Conservation (phyloP, 1,140 invertebrate species). For the Drosophila sucinea region DNA sequence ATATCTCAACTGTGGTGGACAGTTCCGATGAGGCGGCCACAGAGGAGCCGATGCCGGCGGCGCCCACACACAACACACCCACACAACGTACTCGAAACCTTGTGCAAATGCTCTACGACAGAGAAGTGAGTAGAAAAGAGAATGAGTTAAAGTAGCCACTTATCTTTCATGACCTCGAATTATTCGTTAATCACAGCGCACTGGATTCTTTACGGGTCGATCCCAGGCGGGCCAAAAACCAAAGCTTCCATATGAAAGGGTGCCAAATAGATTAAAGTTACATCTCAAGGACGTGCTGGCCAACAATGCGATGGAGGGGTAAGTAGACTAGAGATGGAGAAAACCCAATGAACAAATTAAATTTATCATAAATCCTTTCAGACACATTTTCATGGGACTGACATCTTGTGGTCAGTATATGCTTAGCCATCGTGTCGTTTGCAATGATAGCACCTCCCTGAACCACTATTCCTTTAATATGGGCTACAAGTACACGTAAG, state of each 20-base stretch:
- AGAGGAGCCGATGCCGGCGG: constrained; percentile 47
- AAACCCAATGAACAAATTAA: not conserved
- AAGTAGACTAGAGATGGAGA: constrained; percentile 13
- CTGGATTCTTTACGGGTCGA: constrained; percentile 62
- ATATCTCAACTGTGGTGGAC: constrained; percentile 63
- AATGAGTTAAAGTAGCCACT: not conserved
- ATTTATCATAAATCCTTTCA: constrained; percentile 43
- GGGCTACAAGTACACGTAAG: constrained; percentile 82
- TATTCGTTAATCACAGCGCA: constrained; percentile 37
- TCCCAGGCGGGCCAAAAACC: constrained; percentile 50
- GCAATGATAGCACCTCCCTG: constrained; percentile 83
- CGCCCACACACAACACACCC: constrained; percentile 23
- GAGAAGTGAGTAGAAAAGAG: constrained; percentile 54
- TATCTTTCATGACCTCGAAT: not conserved
- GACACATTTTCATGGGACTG: constrained; percentile 96
- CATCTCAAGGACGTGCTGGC: constrained; percentile 86
- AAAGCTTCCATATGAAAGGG: constrained; percentile 84
- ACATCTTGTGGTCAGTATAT: constrained; percentile 96
- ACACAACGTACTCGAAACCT: constrained; percentile 56
- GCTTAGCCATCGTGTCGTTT: constrained; percentile 91
- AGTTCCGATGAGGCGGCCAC: constrained; percentile 65
- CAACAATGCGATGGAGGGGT: constrained; percentile 80
- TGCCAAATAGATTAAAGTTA: constrained; percentile 86
- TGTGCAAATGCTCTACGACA: constrained; percentile 67
- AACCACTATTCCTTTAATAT: constrained; percentile 81